phyloP scores from a whole-genome alignment of 2,113 vertebrate genomes.

The Calcarius ornatus region DNA sequence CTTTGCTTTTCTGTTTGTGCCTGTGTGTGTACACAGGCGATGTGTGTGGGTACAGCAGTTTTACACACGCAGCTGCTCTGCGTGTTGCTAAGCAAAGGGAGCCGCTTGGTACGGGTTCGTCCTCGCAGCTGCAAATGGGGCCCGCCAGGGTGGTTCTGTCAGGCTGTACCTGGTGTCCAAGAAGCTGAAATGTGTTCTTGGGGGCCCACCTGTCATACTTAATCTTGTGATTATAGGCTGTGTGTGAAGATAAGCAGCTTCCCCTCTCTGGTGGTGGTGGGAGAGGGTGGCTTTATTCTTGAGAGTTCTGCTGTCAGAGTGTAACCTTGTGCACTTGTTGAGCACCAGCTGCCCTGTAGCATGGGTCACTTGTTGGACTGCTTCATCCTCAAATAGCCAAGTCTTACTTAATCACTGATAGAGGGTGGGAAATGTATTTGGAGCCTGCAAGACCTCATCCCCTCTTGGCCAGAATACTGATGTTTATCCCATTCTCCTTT shows the following conservation, averaged over 20 bases:
- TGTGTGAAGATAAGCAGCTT: background rate
- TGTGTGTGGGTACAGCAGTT: background rate
- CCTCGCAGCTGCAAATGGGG: background rate
- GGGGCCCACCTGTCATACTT: accelerated
- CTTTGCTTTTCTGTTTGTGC: background rate
- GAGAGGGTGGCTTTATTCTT: background rate
- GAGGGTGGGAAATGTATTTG: background rate
- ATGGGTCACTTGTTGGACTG: background rate
- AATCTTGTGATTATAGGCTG: background rate
- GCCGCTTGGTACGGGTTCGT: background rate
- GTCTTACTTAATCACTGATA: background rate
- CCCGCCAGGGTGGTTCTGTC: background rate
- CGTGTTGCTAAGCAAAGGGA: background rate
- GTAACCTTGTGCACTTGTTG: background rate
- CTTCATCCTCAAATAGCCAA: background rate
- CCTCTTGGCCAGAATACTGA: background rate
- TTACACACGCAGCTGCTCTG: background rate
- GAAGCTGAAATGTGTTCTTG: background rate
- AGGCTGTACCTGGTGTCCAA: background rate
- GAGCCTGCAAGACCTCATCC: background rate
- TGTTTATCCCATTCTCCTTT: background rate
- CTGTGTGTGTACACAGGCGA: background rate
- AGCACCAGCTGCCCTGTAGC: background rate
- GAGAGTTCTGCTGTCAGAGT: background rate
- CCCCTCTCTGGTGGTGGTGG: background rate